These are phyloP conservation scores for Cyanistes caeruleus DNA, from an alignment of 2,113 vertebrate species.

Conservation along the genomic window DNA sequence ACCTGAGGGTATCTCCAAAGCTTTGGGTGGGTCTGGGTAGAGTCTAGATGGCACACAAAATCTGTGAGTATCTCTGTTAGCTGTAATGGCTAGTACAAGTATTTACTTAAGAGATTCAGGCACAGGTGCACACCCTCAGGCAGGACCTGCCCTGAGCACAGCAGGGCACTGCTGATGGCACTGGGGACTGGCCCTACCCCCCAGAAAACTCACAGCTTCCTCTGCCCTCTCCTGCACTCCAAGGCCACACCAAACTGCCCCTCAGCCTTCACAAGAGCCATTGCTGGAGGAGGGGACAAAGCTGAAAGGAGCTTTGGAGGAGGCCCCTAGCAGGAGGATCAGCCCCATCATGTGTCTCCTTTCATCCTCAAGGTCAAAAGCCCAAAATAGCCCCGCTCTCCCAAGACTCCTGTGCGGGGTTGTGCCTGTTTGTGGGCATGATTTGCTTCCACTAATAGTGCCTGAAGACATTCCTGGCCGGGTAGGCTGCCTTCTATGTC, in stretches of 20 bases:
- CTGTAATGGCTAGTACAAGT: not conserved
- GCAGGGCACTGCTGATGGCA: not conserved
- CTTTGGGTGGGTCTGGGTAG: not conserved
- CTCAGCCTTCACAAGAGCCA: not conserved
- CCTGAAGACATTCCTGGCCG: constrained; percentile 66
- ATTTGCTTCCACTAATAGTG: not conserved
- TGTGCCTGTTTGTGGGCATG: not conserved
- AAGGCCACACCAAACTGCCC: not conserved
- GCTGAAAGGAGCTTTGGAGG: not conserved
- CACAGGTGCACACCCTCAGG: not conserved
- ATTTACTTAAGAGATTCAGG: not conserved
- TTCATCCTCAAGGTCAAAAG: not conserved
- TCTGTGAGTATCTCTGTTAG: not conserved
- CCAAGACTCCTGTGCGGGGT: constrained; percentile 1
- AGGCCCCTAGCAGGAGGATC: not conserved
- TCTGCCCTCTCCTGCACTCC: not conserved
- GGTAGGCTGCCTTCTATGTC: not conserved
- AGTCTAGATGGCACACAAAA: not conserved
- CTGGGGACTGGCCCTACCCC: not conserved
- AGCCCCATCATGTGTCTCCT: not conserved
- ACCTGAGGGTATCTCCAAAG: not conserved
- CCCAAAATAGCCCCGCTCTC: constrained; percentile 8
- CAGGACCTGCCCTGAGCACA: not conserved
- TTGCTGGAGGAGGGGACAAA: not conserved
- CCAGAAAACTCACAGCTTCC: not conserved